Evolutionary conservation across 2,888 invertebrate genomes (phyloP), one percentile per base, ranked within the genome.

Genomic region (Digitonthophagus gazella): DNA sequence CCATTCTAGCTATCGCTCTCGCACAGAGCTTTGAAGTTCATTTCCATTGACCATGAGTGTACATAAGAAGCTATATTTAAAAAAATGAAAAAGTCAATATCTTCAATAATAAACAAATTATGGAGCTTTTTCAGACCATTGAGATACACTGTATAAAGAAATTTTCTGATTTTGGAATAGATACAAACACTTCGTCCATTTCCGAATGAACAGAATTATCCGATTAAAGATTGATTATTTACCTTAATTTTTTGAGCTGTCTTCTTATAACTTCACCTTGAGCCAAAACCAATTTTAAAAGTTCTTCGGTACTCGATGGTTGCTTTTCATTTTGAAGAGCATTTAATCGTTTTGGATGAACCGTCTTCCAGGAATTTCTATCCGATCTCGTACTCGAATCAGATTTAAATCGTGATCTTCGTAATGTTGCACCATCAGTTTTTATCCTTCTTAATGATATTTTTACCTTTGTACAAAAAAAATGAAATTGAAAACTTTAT

Each of bases 261-360:
- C 78, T 81, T 71, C 83, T 84, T 67, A 89, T 86, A 56, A 87
- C 86, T 78, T 88, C 86, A 20, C 88, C 88, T 79, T 89, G 89
- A 0, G 85, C 85, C 63, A 88, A 80, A 68, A 89, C 87, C 70
- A 87, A 79, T 77, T 86, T 86, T 72, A 86, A 79, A 65, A 87
- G 77, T 73, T 85, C 82, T 73, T 86, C 86, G 70, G 86, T 83
- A 70, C 79, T 82, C 15, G 80, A 80, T 4, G 82, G 80, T 71
- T 85, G 76, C 78, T 83, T 77, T 79, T 84, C 77, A 75, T 80
- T 79, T 74, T 82, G 79, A 67, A 83, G 72, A 15, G 78, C 79
- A 72, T 79, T 79, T n/a, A 83, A 74, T 67, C 84, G 74, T 74
- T 81, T 81, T 4, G 84, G 84, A 75, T 84, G 84, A 2, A 84